These are phyloP conservation scores for Salvelinus alpinus DNA, from an alignment of 2,113 vertebrate species.

Conservation along the genomic window DNA sequence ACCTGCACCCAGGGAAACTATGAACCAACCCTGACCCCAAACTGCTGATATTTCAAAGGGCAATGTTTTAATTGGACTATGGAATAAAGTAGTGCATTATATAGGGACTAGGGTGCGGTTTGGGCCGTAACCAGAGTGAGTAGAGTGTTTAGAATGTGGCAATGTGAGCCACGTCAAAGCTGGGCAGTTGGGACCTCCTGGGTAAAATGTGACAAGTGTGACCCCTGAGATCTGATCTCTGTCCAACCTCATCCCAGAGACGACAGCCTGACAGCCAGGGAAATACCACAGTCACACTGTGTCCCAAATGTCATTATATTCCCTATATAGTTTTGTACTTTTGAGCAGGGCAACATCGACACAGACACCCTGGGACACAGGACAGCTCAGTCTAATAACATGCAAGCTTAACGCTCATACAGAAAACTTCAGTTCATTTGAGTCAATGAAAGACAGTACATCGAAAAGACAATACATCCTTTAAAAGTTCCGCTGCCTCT, in stretches of 20 bases:
- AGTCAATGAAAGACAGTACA: background rate
- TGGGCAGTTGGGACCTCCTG: conserved; percentile 34
- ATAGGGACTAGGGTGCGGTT: background rate
- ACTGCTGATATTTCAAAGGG: background rate
- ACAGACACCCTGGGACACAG: background rate
- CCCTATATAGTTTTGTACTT: too few species aligned
- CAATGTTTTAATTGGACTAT: background rate
- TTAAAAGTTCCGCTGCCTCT: background rate
- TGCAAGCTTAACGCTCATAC: background rate
- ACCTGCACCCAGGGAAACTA: background rate
- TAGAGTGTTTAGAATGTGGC: conserved; percentile 25
- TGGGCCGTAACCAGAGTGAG: background rate
- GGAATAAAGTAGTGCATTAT: background rate
- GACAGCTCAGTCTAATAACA: background rate
- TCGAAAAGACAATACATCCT: background rate
- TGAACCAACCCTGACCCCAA: background rate
- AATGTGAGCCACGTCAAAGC: background rate
- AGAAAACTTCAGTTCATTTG: background rate
- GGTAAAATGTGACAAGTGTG: conserved; percentile 29
- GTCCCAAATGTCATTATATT: too few species aligned
- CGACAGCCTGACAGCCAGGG: background rate
- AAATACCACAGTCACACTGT: background rate
- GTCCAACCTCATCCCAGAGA: background rate
- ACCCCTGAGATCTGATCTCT: conserved; percentile 44
- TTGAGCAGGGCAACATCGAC: background rate